Evolutionary conservation across 2,113 vertebrate genomes (phyloP).

Genomic region (Capra hircus): DNA sequence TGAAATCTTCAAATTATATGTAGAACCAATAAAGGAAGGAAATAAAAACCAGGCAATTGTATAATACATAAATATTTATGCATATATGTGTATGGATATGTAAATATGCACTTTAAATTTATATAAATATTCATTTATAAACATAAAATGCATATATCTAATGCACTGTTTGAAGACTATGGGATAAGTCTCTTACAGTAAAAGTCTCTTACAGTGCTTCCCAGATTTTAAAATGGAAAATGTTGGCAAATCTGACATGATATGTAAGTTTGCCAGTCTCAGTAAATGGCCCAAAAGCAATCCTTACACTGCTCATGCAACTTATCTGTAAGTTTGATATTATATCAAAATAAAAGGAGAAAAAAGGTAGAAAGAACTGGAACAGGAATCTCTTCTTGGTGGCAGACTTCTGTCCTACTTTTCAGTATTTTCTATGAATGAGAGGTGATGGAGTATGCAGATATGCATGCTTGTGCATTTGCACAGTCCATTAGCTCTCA

Average conservation of each 20-base stretch:
- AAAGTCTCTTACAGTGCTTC: neutral
- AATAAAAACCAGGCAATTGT: neutral
- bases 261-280: neutral
- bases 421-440: neutral
- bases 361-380: neutral
- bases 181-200: neutral
- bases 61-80: neutral
- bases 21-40: neutral
- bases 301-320: neutral
- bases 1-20: neutral
- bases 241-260: neutral
- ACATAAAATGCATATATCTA: neutral
- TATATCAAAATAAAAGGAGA: neutral
- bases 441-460: neutral
- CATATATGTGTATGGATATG: neutral
- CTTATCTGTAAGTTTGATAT: neutral
- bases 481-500: neutral
- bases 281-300: neutral
- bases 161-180: neutral
- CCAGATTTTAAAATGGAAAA: neutral
- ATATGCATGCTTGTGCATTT: neutral
- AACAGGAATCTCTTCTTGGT: neutral
- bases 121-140: neutral
- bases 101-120: neutral
- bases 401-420: neutral